Conservation (phyloP, 1,140 invertebrate genomes). For the Diploscapter pachys region DNA sequence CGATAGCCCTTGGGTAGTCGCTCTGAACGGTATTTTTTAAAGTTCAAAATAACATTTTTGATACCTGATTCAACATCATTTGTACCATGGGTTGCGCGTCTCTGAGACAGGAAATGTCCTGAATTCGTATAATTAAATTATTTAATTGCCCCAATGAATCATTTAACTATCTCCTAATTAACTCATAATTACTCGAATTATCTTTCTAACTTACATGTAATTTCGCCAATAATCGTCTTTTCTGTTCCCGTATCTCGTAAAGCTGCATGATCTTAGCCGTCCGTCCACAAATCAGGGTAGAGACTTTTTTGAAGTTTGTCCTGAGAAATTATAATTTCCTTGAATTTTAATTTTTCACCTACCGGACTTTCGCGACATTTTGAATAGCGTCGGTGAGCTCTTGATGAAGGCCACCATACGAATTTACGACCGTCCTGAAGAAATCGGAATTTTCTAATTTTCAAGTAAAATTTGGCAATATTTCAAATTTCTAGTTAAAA, state of each 20-base stretch:
- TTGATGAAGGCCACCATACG: constrained; percentile 49
- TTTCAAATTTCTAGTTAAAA: too few species aligned
- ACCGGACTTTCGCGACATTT: constrained; percentile 34
- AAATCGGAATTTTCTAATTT: too few species aligned
- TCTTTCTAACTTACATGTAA: constrained; percentile 9
- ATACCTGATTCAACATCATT: constrained; percentile 76
- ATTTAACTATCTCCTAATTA: too few species aligned
- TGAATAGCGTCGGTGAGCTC: constrained; percentile 43
- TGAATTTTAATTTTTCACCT: constrained; percentile 18
- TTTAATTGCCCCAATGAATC: too few species aligned
- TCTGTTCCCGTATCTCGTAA: constrained; percentile 59
- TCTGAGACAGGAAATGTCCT: constrained; percentile 68
- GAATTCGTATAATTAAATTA: constrained; percentile 4
- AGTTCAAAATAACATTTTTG: too few species aligned
- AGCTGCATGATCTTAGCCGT: constrained; percentile 57
- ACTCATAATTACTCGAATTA: too few species aligned
- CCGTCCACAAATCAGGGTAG: constrained; percentile 37
- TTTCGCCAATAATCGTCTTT: constrained; percentile 19
- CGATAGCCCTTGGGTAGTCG: constrained; percentile 93
- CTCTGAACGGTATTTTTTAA: constrained; percentile 66
- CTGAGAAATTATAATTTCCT: constrained; percentile 11
- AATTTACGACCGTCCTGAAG: constrained; percentile 46
- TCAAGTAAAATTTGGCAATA: too few species aligned
- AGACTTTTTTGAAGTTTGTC: constrained; percentile 20
- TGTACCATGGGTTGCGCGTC: constrained; percentile 97